Conservation (phyloP, 2,888 invertebrate genomes). For the Torymus aiolomorphi region DNA sequence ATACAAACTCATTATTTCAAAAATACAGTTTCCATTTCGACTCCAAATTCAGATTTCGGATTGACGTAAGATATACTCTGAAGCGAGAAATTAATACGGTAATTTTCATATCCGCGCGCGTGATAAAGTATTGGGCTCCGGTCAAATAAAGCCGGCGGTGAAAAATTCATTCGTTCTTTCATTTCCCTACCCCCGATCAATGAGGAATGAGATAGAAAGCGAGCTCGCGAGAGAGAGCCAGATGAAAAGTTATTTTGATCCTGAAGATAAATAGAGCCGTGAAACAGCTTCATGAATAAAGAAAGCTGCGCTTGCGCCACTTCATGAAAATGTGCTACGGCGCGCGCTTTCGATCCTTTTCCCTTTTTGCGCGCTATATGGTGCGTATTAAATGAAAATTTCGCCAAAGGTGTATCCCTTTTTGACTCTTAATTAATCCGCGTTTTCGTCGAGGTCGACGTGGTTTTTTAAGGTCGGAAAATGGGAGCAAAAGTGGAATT, state of each 20-base stretch:
- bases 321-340: neutral
- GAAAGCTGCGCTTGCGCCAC: slow-evolving; percentile 4
- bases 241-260: slow-evolving; percentile 46
- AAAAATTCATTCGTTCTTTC: slow-evolving; percentile 39
- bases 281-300: slow-evolving; percentile 38
- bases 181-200: slow-evolving; percentile 29
- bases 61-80: too few relatives aligned
- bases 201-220: neutral
- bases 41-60: too few relatives aligned
- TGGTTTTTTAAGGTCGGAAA: too few relatives aligned
- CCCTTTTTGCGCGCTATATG: too few relatives aligned
- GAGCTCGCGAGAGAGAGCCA: neutral
- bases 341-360: neutral
- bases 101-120: neutral
- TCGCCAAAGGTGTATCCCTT: neutral
- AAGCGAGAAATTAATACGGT: neutral
- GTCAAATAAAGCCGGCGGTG: neutral
- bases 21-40: too few relatives aligned
- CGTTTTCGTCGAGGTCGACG: too few relatives aligned
- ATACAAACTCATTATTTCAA: too few relatives aligned
- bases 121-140: too few relatives aligned
- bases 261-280: slow-evolving; percentile 36
- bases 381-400: slow-evolving; percentile 8
- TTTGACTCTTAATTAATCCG: too few relatives aligned
- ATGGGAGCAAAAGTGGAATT: too few relatives aligned